phyloP scores from a whole-genome alignment of 2,113 vertebrate species.

The Sebastes fasciatus region DNA sequence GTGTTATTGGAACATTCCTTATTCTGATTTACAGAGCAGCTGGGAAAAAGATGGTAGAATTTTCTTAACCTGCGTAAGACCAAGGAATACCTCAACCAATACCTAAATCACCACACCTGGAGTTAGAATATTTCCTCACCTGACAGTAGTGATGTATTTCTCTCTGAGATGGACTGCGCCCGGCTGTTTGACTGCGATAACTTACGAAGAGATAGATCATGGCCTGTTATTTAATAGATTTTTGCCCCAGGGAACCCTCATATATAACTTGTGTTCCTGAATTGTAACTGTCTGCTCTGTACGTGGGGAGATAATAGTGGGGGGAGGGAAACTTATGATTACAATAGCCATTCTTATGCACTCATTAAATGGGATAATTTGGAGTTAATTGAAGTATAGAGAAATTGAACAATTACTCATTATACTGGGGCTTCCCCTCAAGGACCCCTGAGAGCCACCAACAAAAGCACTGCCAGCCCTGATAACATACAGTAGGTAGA shows the following conservation, averaged over 20 bases:
- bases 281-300: constrained; percentile 29
- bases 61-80: constrained; percentile 3
- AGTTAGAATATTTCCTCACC: background rate
- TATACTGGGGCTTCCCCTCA: constrained; percentile 2
- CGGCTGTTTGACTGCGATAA: constrained; percentile 24
- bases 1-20: constrained; percentile 25
- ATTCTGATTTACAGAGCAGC: background rate
- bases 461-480: constrained; percentile 10
- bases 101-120: background rate
- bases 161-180: background rate
- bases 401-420: constrained; percentile 53
- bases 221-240: constrained; percentile 20
- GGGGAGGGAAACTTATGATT: constrained; percentile 49
- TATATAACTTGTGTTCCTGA: constrained; percentile 31
- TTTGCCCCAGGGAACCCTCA: constrained; percentile 22
- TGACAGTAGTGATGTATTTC: background rate
- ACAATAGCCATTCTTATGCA: constrained; percentile 53
- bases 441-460: constrained; percentile 25
- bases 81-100: constrained; percentile 1
- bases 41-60: constrained; percentile 1
- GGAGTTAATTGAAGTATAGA: constrained; percentile 58
- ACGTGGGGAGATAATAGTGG: constrained; percentile 18
- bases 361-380: constrained; percentile 63
- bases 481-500: constrained; percentile 1
- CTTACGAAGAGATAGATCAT: background rate